Evolutionary conservation across 1,140 invertebrate genomes (phyloP).

Genomic region (Aplysia californica): DNA sequence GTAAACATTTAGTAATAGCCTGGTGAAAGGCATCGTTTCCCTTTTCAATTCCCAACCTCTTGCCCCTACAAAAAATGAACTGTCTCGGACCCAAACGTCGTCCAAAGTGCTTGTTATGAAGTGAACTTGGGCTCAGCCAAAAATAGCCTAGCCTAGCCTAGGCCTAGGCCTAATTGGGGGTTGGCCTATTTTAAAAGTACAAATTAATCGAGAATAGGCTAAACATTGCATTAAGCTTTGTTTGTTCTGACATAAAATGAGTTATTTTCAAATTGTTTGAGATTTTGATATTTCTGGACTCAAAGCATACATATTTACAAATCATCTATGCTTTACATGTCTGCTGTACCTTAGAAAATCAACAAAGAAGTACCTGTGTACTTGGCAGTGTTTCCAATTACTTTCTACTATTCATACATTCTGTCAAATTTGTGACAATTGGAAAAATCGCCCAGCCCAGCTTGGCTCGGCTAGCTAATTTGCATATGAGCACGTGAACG

Average conservation of each 20-base stretch:
- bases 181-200: background rate
- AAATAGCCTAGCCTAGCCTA: background rate
- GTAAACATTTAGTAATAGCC: no score
- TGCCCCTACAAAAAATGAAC: no score
- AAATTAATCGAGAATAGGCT: no score
- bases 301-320: no score
- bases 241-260: background rate
- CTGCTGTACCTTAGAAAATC: background rate
- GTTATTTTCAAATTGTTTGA: background rate
- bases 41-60: no score
- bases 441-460: background rate
- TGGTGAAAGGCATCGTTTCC: no score
- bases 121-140: background rate
- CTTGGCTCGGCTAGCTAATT: background rate
- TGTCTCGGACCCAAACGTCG: background rate
- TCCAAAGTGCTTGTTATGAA: background rate
- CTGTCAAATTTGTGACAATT: background rate
- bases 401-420: background rate
- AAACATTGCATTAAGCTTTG: no score
- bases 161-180: background rate
- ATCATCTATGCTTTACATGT: no score
- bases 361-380: background rate
- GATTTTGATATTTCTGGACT: background rate
- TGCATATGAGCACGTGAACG: background rate
- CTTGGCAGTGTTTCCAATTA: background rate